phyloP scores from a whole-genome alignment of 2,797 vertebrate species.

The Helicolenus hilgendorfi region DNA sequence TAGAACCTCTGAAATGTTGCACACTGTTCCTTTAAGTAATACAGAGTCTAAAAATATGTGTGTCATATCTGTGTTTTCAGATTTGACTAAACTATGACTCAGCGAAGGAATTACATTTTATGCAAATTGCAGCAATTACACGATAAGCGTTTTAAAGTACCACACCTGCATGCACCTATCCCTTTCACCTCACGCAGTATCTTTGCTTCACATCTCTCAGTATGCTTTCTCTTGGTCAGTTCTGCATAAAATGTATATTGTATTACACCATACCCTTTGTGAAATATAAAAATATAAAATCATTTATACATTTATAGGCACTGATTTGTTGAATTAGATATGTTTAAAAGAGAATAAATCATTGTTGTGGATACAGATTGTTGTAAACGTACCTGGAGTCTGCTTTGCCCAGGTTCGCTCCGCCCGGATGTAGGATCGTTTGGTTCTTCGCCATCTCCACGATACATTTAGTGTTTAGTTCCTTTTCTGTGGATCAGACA shows the following conservation, averaged over 20 bases:
- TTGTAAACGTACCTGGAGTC: slow-evolving; percentile 87
- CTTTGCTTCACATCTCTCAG: neutral
- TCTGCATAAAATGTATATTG: neutral
- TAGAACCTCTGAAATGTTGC: neutral
- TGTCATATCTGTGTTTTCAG: neutral
- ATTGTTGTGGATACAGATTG: neutral
- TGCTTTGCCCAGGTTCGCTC: slow-evolving; percentile 85
- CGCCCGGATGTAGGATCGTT: slow-evolving; percentile 88
- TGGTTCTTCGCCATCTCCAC: slow-evolving; percentile 92
- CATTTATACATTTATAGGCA: neutral
- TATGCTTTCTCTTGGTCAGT: neutral
- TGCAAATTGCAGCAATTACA: neutral
- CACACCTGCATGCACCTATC: neutral
- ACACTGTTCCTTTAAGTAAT: neutral
- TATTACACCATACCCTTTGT: neutral
- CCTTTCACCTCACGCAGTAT: no score
- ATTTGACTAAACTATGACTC: neutral
- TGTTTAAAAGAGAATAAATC: neutral
- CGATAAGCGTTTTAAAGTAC: neutral
- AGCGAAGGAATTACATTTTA: neutral
- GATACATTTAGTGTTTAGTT: slow-evolving; percentile 92
- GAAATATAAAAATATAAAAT: neutral
- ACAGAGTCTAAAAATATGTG: neutral
- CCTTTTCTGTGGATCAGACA: slow-evolving; percentile 87
- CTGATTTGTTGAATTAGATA: neutral